phyloP scores from a whole-genome alignment of 2,113 vertebrate species.

The Pseudolaguvia tuberculata region DNA sequence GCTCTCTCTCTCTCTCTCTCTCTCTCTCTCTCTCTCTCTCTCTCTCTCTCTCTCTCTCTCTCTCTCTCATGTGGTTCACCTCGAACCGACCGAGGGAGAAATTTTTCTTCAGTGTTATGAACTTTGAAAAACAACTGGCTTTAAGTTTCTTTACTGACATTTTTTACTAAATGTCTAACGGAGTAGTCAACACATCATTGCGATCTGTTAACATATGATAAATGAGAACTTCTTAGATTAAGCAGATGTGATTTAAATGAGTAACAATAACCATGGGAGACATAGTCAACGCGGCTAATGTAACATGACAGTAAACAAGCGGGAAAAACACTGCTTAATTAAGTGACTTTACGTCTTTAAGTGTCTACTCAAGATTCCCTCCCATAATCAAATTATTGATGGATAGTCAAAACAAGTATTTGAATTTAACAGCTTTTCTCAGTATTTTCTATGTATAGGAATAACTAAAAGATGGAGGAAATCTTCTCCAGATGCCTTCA shows the following conservation, averaged over 20 bases:
- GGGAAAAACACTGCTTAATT: slow-evolving; percentile 39
- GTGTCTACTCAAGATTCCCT: neutral
- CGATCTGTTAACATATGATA: slow-evolving; percentile 23
- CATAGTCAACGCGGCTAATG: slow-evolving; percentile 31
- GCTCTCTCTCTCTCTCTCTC: no score
- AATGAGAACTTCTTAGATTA: slow-evolving; percentile 33
- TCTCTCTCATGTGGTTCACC: no score
- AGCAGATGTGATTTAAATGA: slow-evolving; percentile 28
- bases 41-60: no score
- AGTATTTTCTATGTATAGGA: neutral
- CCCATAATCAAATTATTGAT: no score
- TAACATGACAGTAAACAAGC: slow-evolving; percentile 37
- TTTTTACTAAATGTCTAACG: neutral
- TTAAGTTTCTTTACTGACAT: no score
- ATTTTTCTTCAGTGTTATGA: no score
- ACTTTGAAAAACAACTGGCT: no score
- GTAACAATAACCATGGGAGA: slow-evolving; percentile 42
- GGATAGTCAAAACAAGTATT: no score
- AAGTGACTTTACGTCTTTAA: slow-evolving; percentile 4
- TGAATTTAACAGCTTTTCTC: no score
- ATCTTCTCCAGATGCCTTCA: neutral
- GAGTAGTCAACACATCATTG: slow-evolving; percentile 8
- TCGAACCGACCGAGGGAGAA: no score
- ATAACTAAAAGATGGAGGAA: neutral
- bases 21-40: no score